Evolutionary conservation across 2,797 vertebrate species (phyloP), one percentile per base, ranked within the genome.

Genomic region (Anguilla megastoma): DNA sequence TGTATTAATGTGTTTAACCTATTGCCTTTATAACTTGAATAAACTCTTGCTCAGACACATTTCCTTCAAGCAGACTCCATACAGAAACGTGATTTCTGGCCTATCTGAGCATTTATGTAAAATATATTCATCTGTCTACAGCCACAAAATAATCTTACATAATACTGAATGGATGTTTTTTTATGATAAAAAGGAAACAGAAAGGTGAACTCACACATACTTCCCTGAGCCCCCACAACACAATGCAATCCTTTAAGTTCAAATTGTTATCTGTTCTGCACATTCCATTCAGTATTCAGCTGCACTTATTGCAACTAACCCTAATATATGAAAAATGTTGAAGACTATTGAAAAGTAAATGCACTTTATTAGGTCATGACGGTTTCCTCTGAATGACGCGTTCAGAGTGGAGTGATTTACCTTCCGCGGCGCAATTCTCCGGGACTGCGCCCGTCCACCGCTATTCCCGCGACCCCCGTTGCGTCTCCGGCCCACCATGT

Each of bases 401-500:
- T 50, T 21, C n/a, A 30, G 1, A 66, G 3, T 36, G 54, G 18
- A 8, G 58, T 33, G 79, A 86, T 92, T 88, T 86, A 95, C 95
- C 92, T 85, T 92, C 16, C 85, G 86, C 21, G 86, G 48, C 82
- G 86, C 87, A 88, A 91, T 58, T 86, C 90, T 91, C 0, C 86
- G 90, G 87, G 84, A 90, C 85, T 90, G 91, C 86, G 82, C 74
- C 54, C 76, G 83, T 52, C 16, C 45, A 41, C 66, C 83, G n/a
- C 71, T 56, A 86, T 86, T 90, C 16, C 92, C 92, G 63, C 95
- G 89, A n/a, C 90, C 85, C 27, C 95, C 94, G 24, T 91, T 87
- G 88, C 96, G 93, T 95, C 95, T 95, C 88, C 79, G 94, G 63
- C 95, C 93, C 36, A 92, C 93, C 96, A 97, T 97, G 85, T 85